Percentiles rank a stretch among this genome's conserved stretches.
phyloP scores from a whole-genome alignment of 2,113 vertebrate species.

The Mohoua ochrocephala region DNA sequence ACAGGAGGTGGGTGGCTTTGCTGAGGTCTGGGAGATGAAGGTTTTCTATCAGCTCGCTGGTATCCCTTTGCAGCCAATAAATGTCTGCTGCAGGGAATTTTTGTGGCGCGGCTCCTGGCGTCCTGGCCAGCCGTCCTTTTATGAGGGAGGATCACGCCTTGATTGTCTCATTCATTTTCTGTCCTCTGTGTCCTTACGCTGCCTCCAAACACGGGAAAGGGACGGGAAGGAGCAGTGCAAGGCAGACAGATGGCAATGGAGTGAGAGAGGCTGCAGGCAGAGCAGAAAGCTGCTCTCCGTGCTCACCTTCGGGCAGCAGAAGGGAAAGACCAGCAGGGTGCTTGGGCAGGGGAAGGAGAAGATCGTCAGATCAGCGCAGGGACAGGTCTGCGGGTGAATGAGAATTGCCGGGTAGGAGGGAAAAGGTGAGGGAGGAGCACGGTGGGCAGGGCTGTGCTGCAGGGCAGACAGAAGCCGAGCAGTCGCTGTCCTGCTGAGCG shows the following conservation, averaged over 20 bases:
- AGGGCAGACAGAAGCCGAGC: background rate
- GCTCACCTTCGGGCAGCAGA: background rate
- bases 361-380: background rate
- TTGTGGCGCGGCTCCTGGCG: background rate
- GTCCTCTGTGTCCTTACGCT: background rate
- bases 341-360: background rate
- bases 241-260: background rate
- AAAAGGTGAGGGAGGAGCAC: background rate
- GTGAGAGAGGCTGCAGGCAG: background rate
- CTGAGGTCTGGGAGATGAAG: background rate
- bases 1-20: background rate
- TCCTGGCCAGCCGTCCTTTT: background rate
- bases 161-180: background rate
- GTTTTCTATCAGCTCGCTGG: background rate
- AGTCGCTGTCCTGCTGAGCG: accelerated
- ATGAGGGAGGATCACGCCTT: background rate
- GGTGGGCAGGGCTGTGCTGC: background rate
- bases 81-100: background rate
- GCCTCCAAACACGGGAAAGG: background rate
- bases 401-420: background rate
- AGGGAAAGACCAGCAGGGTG: background rate
- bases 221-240: background rate
- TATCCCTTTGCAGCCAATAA: background rate
- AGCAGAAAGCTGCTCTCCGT: background rate
- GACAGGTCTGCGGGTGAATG: background rate